Percentiles rank a stretch among this genome's conserved stretches.
phyloP scores from a whole-genome alignment of 2,888 invertebrate genomes.

The Stenichneumon culpator region DNA sequence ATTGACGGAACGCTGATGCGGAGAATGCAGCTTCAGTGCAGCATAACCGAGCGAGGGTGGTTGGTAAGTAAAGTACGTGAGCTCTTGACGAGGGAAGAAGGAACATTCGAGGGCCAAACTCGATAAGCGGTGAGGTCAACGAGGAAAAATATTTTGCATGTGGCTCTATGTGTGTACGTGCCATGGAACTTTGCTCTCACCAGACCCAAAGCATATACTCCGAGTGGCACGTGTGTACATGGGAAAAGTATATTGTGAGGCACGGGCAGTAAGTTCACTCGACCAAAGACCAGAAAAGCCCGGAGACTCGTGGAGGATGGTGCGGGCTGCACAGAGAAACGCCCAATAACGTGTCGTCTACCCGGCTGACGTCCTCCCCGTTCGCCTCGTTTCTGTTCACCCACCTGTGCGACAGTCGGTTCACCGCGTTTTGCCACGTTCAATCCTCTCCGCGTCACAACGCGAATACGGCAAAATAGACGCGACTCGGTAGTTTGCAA shows the following conservation, averaged over 20 bases:
- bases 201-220: background rate
- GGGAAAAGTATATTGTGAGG: constrained; percentile 33
- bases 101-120: constrained; percentile 35
- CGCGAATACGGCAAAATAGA: background rate
- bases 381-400: constrained; percentile 23
- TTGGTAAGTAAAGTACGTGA: constrained; percentile 16
- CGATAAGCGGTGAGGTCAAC: constrained; percentile 65
- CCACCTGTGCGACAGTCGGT: constrained; percentile 53
- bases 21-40: constrained; percentile 15
- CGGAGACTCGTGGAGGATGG: background rate
- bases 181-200: background rate
- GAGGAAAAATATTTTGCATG: constrained; percentile 66
- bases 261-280: constrained; percentile 37
- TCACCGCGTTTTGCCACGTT: constrained; percentile 30
- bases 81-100: constrained; percentile 10
- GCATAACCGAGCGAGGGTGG: background rate
- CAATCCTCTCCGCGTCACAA: background rate
- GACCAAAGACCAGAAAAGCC: constrained; percentile 28
- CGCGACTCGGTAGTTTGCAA: background rate
- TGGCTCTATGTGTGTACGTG: constrained; percentile 32
- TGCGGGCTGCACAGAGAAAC: background rate
- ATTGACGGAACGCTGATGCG: constrained; percentile 40
- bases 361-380: constrained; percentile 3
- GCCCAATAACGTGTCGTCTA: constrained; percentile 19
- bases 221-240: background rate